phyloP scores from a whole-genome alignment of 1,140 invertebrate genomes.

The Drosophila biarmipes region DNA sequence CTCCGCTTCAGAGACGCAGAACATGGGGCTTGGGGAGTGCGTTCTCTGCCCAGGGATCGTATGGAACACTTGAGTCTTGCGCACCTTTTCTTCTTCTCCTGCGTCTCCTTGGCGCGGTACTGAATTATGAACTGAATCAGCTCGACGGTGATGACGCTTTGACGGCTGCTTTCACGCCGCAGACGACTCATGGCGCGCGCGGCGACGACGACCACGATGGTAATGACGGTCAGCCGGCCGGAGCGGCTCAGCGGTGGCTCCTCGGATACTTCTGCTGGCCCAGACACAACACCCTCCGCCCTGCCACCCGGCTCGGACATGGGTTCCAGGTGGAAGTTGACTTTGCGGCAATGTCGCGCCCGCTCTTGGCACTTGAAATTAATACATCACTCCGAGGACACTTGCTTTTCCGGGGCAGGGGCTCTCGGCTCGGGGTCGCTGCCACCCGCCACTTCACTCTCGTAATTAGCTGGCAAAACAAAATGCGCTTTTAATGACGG shows the following conservation, averaged over 20 bases:
- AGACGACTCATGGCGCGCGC: constrained; percentile 78
- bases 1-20: constrained; percentile 67
- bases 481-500: constrained; percentile 80
- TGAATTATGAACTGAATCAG: constrained; percentile 84
- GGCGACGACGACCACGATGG: constrained; percentile 60
- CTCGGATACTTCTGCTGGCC: constrained; percentile 24
- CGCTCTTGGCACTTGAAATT: constrained; percentile 45
- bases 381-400: constrained; percentile 46
- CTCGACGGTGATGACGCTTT: constrained; percentile 83
- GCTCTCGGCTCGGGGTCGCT: constrained; percentile 7
- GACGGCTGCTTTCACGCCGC: constrained; percentile 79
- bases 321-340: constrained; percentile 57
- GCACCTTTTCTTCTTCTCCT: constrained; percentile 84
- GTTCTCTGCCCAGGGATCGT: background rate
- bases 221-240: constrained; percentile 63
- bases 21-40: constrained; percentile 29
- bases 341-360: constrained; percentile 73
- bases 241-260: constrained; percentile 36
- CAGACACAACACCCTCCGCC: constrained; percentile 29
- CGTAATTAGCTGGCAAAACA: constrained; percentile 61
- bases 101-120: constrained; percentile 81
- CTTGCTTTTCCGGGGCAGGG: background rate
- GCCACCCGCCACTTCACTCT: constrained; percentile 29
- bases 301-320: constrained; percentile 48
- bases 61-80: constrained; percentile 23